Percentiles rank a stretch among this genome's conserved stretches.
phyloP scores from a whole-genome alignment of 2,888 invertebrate genomes.

The Andricus quercusramuli region DNA sequence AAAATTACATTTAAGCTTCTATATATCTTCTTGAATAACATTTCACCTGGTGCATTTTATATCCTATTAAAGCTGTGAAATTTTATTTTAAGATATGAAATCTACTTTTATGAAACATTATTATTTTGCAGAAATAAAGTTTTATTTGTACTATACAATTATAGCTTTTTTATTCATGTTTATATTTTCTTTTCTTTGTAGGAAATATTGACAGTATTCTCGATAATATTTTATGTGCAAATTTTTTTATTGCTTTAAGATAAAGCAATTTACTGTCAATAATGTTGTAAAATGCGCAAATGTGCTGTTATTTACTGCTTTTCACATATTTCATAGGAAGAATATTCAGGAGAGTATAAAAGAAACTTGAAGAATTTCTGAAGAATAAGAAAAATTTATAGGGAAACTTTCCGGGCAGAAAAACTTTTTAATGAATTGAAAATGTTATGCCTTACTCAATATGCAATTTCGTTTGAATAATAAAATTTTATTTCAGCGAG shows the following conservation, averaged over 20 bases:
- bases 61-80: neutral
- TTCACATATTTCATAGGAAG: no score
- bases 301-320: no score
- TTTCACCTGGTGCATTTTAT: slow-evolving; percentile 5
- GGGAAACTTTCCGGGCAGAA: no score
- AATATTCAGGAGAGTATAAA: no score
- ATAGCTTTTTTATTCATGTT: no score
- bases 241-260: neutral
- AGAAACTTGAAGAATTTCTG: no score
- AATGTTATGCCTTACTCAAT: neutral
- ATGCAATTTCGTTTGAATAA: no score
- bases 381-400: no score
- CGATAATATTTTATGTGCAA: neutral
- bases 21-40: neutral
- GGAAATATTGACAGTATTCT: neutral
- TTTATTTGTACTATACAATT: neutral
- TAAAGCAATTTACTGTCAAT: neutral
- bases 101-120: neutral
- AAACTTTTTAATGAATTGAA: neutral
- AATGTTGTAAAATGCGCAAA: no score
- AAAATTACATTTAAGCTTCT: neutral
- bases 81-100: neutral
- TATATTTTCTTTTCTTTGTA: no score
- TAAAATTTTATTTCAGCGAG: no score
- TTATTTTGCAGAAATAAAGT: neutral